Conservation (phyloP, 2,113 vertebrate genomes). For the Myiopsitta monachus region DNA sequence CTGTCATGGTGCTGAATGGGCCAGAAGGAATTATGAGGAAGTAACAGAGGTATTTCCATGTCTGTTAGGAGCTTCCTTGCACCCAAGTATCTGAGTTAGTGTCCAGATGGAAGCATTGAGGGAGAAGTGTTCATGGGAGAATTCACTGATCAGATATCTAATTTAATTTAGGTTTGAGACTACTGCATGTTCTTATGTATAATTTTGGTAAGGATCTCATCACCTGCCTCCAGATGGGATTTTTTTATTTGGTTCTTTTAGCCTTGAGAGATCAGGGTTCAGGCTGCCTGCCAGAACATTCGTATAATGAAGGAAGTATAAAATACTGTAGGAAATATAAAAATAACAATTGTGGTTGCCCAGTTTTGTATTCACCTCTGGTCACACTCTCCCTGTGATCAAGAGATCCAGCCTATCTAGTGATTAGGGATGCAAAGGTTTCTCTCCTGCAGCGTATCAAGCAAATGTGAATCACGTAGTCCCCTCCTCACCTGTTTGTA, state of each 20-base stretch:
- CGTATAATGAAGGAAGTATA: neutral
- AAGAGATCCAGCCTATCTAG: fast-evolving
- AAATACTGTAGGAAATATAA: neutral
- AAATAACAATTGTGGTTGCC: neutral
- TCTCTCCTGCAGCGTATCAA: neutral
- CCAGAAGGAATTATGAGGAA: neutral
- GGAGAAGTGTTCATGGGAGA: neutral
- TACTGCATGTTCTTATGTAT: neutral
- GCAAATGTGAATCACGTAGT: neutral
- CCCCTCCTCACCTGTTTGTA: neutral
- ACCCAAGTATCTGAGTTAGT: neutral
- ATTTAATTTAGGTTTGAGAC: neutral
- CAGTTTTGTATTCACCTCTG: neutral
- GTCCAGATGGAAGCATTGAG: neutral
- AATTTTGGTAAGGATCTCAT: neutral
- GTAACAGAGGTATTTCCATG: neutral
- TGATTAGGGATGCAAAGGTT: neutral
- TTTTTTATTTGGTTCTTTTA: neutral
- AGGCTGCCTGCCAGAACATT: neutral
- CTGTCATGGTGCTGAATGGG: neutral
- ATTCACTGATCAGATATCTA: neutral
- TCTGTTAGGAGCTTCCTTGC: neutral
- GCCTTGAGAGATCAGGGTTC: neutral
- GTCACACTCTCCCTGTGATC: neutral
- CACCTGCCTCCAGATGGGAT: neutral